These are phyloP conservation scores for Lepidocyrtinus sp. DNA, from an alignment of 2,888 invertebrate genomes.

Conservation along the genomic window DNA sequence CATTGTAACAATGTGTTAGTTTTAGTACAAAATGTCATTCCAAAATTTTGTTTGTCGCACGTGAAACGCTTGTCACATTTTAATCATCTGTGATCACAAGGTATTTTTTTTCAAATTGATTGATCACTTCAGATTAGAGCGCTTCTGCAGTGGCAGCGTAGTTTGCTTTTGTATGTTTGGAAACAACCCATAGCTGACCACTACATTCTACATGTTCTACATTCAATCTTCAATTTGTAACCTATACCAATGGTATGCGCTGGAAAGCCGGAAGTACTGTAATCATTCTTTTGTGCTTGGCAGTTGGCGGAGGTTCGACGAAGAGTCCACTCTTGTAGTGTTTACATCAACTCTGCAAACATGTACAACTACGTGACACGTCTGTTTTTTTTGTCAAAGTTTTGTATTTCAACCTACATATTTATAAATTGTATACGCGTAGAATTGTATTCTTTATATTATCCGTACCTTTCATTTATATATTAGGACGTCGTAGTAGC, in stretches of 20 bases:
- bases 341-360: no score
- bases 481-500: no score
- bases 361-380: no score
- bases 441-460: no score
- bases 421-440: no score
- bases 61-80: neutral
- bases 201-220: slow-evolving; percentile 10
- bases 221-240: no score
- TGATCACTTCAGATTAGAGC: slow-evolving; percentile 18
- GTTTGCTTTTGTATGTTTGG: slow-evolving; percentile 2
- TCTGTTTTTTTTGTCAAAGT: no score
- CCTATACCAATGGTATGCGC: neutral
- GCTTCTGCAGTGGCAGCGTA: neutral
- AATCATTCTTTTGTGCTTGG: neutral
- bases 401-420: no score
- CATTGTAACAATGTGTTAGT: no score
- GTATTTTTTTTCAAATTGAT: slow-evolving; percentile 9
- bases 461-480: no score
- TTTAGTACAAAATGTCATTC: no score
- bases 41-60: neutral
- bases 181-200: neutral
- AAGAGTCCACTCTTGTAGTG: no score
- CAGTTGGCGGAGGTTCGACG: neutral
- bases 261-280: slow-evolving; percentile 2
- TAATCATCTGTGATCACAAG: slow-evolving; percentile 11